Evolutionary conservation across 2,113 vertebrate genomes (phyloP).

Genomic region (Albula glossodonta): DNA sequence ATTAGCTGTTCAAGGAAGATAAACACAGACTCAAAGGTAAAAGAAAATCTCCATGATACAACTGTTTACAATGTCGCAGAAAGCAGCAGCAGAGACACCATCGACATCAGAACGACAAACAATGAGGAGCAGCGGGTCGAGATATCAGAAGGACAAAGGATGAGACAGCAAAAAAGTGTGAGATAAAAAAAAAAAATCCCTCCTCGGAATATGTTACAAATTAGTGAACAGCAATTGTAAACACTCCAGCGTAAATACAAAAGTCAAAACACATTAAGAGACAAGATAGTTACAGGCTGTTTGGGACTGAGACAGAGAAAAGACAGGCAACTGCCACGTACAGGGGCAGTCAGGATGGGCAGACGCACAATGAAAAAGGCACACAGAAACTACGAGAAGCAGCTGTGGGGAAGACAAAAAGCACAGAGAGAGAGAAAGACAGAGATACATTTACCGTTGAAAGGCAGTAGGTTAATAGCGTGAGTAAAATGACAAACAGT

Average conservation of each 20-base stretch:
- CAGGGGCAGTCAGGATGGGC: conserved; percentile 39
- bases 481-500: conserved; percentile 64
- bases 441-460: conserved; percentile 65
- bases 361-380: conserved; percentile 36
- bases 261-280: conserved; percentile 60
- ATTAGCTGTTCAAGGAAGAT: neutral
- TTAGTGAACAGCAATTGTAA: too few relatives aligned
- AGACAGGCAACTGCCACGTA: conserved; percentile 31
- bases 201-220: too few relatives aligned
- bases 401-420: conserved; percentile 18
- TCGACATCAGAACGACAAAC: neutral
- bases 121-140: neutral
- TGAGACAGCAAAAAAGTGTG: neutral
- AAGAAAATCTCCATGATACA: neutral
- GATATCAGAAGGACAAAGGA: neutral
- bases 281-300: conserved; percentile 57
- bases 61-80: neutral
- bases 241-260: conserved; percentile 56
- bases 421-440: conserved; percentile 53
- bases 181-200: neutral
- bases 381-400: conserved; percentile 50
- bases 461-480: conserved; percentile 69
- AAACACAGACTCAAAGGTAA: neutral
- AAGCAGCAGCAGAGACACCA: neutral
- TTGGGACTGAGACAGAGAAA: conserved; percentile 49